Evolutionary conservation across 1,140 invertebrate genomes (phyloP).

Genomic region (Mizuhopecten yessoensis): DNA sequence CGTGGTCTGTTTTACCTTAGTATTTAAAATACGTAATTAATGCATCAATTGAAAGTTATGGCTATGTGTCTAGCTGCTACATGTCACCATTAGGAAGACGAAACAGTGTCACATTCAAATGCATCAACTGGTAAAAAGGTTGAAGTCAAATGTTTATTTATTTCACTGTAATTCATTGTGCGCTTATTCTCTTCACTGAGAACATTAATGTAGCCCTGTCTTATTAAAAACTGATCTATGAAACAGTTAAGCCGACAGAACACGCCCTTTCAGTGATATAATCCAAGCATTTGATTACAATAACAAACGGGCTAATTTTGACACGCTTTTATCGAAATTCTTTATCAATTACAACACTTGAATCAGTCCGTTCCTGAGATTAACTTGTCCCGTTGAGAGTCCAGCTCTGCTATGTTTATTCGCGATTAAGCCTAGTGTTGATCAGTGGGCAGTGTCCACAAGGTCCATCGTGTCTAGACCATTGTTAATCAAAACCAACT

Average conservation of each 20-base stretch:
- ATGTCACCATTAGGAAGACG: too few species aligned
- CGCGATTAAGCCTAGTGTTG: not conserved
- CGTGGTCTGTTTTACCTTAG: too few species aligned
- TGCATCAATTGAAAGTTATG: too few species aligned
- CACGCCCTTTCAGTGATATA: constrained; percentile 24
- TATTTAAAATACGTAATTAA: too few species aligned
- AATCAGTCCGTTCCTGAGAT: not conserved
- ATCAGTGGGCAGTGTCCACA: constrained; percentile 36
- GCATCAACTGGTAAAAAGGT: not conserved
- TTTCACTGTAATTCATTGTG: not conserved
- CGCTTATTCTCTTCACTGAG: not conserved
- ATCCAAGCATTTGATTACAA: not conserved
- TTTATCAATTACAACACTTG: constrained; percentile 9
- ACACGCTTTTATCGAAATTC: not conserved
- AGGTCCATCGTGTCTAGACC: constrained; percentile 31
- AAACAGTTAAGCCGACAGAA: constrained; percentile 15
- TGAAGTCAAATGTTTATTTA: not conserved
- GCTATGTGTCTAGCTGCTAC: too few species aligned
- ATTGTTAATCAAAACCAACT: constrained; percentile 39
- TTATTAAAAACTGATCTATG: not conserved
- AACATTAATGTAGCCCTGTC: not conserved
- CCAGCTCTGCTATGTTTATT: not conserved
- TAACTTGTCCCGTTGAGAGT: constrained; percentile 13
- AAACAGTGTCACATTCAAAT: too few species aligned
- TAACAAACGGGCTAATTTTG: not conserved